Conservation (phyloP, 2,888 invertebrate genomes). For the Prenolepis imparis region DNA sequence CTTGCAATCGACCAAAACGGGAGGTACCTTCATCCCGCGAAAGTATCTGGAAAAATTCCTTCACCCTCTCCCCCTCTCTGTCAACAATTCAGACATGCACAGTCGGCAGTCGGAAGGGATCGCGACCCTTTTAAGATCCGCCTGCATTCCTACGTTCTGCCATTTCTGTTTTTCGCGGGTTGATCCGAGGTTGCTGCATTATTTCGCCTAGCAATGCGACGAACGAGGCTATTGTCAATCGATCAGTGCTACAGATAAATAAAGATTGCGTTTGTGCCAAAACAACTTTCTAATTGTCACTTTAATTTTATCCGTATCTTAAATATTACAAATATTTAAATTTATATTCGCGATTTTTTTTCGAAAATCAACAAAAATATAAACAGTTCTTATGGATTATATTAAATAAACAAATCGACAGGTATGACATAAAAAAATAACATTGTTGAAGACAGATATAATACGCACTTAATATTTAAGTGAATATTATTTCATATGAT, state of each 20-base stretch:
- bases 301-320: constrained; percentile 9
- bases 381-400: neutral
- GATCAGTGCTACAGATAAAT: constrained; percentile 4
- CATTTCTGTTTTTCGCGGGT: constrained; percentile 36
- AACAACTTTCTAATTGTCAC: neutral
- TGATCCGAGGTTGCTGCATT: constrained; percentile 38
- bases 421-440: neutral
- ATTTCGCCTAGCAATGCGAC: constrained; percentile 20
- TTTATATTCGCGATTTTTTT: neutral
- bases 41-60: constrained; percentile 54
- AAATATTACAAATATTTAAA: neutral
- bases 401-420: neutral
- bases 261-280: neutral
- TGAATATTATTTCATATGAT: neutral
- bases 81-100: constrained; percentile 38
- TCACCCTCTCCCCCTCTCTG: constrained; percentile 1
- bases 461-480: constrained; percentile 1
- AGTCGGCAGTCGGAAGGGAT: constrained; percentile 41
- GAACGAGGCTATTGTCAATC: constrained; percentile 17
- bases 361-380: neutral
- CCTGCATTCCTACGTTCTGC: constrained; percentile 38
- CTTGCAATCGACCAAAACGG: constrained; percentile 10
- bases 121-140: constrained; percentile 43
- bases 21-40: constrained; percentile 43
- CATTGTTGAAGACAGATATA: neutral